phyloP scores from a whole-genome alignment of 2,888 invertebrate genomes.

The Polydrusus tereticollis region DNA sequence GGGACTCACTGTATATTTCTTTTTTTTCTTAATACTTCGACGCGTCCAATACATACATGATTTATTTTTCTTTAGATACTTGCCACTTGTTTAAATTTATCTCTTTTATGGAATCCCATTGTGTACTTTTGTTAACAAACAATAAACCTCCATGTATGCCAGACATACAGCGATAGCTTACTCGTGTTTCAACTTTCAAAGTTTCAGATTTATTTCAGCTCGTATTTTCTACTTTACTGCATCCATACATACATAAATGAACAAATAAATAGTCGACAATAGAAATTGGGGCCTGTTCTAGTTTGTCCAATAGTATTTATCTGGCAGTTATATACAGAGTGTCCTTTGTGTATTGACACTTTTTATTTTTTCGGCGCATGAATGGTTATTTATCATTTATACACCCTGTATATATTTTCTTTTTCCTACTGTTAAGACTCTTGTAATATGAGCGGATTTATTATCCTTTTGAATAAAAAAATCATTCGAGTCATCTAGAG shows the following conservation, averaged over 20 bases:
- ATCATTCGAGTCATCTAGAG: not conserved
- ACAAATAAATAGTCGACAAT: not conserved
- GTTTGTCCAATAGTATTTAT: not conserved
- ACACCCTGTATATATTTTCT: no score
- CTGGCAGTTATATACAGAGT: no score
- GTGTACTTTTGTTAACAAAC: not conserved
- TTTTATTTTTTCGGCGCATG: no score
- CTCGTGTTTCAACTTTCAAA: not conserved
- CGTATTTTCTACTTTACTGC: constrained; percentile 5
- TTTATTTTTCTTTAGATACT: not conserved
- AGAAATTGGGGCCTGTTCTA: not conserved
- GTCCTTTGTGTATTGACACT: no score
- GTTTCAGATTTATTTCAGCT: constrained; percentile 1
- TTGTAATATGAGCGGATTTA: not conserved
- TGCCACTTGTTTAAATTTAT: not conserved
- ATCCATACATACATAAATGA: no score
- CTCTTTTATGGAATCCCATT: not conserved
- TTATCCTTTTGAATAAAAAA: no score
- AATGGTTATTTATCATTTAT: no score
- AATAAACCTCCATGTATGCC: not conserved
- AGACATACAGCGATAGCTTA: constrained; percentile 6
- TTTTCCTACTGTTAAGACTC: no score
- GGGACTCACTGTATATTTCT: no score
- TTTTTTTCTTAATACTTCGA: no score
- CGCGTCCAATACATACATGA: not conserved